phyloP scores from a whole-genome alignment of 2,888 invertebrate genomes.

The Epistrophella euchroma region DNA sequence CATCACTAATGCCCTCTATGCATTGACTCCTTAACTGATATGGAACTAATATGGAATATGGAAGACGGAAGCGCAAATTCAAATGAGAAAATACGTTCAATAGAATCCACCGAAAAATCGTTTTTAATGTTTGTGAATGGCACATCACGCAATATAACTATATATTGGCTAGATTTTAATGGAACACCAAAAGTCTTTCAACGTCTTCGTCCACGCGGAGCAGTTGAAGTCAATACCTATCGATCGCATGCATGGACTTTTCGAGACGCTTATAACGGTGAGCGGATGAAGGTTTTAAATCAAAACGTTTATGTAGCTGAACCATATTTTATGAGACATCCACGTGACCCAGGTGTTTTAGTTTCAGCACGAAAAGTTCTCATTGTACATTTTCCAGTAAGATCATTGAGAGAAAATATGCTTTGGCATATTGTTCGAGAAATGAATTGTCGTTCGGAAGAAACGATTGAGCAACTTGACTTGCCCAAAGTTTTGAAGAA shows the following conservation, averaged over 20 bases:
- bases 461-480: slow-evolving; percentile 40
- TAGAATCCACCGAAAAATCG: slow-evolving; percentile 81
- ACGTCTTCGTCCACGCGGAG: slow-evolving; percentile 85
- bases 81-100: slow-evolving; percentile 77
- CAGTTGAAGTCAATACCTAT: slow-evolving; percentile 87
- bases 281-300: slow-evolving; percentile 87
- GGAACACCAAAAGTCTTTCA: slow-evolving; percentile 87
- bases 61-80: slow-evolving; percentile 55
- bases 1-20: slow-evolving; percentile 56
- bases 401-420: slow-evolving; percentile 79
- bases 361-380: slow-evolving; percentile 78
- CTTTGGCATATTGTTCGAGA: slow-evolving; percentile 78
- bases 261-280: slow-evolving; percentile 88
- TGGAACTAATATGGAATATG: slow-evolving; percentile 51
- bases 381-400: slow-evolving; percentile 81
- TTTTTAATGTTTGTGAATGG: slow-evolving; percentile 87
- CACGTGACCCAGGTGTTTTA: slow-evolving; percentile 76
- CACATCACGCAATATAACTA: slow-evolving; percentile 84
- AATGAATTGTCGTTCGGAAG: slow-evolving; percentile 30
- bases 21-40: not conserved
- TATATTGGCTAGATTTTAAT: slow-evolving; percentile 90
- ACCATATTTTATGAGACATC: slow-evolving; percentile 79
- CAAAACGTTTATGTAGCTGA: slow-evolving; percentile 84
- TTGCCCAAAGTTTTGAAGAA: slow-evolving; percentile 51
- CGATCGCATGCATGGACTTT: slow-evolving; percentile 94